Evolutionary conservation across 2,888 invertebrate genomes (phyloP).

Genomic region (Reticulitermes lucifugus): DNA sequence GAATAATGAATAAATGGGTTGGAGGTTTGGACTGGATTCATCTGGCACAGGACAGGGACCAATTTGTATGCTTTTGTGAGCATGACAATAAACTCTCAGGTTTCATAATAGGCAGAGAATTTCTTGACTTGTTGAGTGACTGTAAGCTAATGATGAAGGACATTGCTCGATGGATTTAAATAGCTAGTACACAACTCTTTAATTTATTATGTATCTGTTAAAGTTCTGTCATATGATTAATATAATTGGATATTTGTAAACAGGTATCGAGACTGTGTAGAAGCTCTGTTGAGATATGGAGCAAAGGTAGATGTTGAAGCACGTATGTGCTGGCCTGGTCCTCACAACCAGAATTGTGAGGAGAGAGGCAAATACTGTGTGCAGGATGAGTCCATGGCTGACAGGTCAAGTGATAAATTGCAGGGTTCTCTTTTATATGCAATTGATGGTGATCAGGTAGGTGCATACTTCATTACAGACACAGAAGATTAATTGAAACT

Average conservation of each 20-base stretch:
- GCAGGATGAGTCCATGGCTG: slow-evolving; percentile 51
- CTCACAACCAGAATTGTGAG: slow-evolving; percentile 78
- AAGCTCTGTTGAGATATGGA: slow-evolving; percentile 75
- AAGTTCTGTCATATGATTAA: not conserved
- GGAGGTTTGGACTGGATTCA: too few relatives aligned
- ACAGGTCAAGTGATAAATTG: slow-evolving; percentile 66
- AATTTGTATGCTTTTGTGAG: too few relatives aligned
- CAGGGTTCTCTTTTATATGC: slow-evolving; percentile 80
- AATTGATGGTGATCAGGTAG: slow-evolving; percentile 77
- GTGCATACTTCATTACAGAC: not conserved
- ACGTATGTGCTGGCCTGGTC: slow-evolving; percentile 80
- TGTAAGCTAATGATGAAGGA: too few relatives aligned
- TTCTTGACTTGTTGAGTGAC: too few relatives aligned
- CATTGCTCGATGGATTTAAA: too few relatives aligned
- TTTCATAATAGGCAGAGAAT: too few relatives aligned
- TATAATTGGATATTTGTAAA: not conserved
- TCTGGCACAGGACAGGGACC: too few relatives aligned
- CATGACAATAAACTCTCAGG: too few relatives aligned
- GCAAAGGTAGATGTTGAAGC: slow-evolving; percentile 78
- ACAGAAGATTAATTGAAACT: too few relatives aligned
- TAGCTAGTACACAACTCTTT: too few relatives aligned
- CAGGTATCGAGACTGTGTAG: slow-evolving; percentile 76
- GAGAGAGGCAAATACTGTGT: slow-evolving; percentile 74
- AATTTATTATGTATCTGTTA: too few relatives aligned
- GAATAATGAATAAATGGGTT: too few relatives aligned